Percentiles rank a stretch among this genome's conserved stretches.
Conservation (phyloP, 2,888 invertebrate species). For the Trissolcus brochymenae region DNA sequence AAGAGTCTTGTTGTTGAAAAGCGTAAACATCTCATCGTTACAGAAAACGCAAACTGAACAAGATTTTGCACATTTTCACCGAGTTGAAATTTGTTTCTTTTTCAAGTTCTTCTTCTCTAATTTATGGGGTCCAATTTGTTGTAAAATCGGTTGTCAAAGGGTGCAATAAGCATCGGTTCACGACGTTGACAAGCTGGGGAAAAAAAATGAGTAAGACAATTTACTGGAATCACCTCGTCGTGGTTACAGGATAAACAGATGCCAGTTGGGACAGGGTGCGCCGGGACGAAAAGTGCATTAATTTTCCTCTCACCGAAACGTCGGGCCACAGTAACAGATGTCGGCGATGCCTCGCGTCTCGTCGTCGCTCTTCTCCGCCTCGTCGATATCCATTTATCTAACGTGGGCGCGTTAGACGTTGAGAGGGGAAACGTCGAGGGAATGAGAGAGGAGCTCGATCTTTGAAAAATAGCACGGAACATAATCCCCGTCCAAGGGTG, state of each 20-base stretch:
- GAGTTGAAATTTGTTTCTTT: too few relatives aligned
- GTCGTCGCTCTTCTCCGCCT: conserved; percentile 41
- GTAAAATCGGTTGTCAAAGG: conserved; percentile 1
- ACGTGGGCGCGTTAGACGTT: conserved; percentile 40
- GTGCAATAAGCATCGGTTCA: neutral
- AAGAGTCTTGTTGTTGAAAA: conserved; percentile 6
- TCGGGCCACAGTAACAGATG: conserved; percentile 49
- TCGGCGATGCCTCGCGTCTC: conserved; percentile 47
- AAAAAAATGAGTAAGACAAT: conserved; percentile 30
- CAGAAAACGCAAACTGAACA: too few relatives aligned
- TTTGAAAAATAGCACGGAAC: conserved; percentile 41
- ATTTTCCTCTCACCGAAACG: conserved; percentile 50
- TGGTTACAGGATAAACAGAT: conserved; percentile 46
- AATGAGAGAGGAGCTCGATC: conserved; percentile 32
- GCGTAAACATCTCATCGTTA: neutral
- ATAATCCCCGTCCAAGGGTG: conserved; percentile 40
- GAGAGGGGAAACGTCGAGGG: conserved; percentile 18
- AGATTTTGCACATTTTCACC: too few relatives aligned
- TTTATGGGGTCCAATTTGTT: neutral
- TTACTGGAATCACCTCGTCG: conserved; percentile 25
- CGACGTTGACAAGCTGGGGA: neutral
- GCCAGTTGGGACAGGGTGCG: conserved; percentile 31
- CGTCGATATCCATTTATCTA: conserved; percentile 51
- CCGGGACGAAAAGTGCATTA: conserved; percentile 47
- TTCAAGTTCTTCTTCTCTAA: too few relatives aligned